phyloP scores from a whole-genome alignment of 1,140 invertebrate genomes.

The Musca domestica region DNA sequence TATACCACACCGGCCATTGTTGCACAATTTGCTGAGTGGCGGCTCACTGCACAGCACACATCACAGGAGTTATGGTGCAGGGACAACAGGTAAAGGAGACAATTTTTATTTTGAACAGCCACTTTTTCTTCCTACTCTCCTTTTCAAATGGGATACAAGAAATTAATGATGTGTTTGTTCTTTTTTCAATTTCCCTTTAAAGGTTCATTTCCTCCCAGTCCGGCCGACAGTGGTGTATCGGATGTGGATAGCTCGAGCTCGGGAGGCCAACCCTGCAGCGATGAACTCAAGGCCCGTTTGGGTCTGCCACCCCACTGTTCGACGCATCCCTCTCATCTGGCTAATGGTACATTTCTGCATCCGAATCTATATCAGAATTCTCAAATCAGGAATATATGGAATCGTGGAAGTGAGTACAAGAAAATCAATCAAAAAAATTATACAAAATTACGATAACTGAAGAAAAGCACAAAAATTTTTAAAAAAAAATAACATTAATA shows the following conservation, averaged over 20 bases:
- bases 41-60: slow-evolving; percentile 52
- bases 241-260: slow-evolving; percentile 94
- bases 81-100: slow-evolving; percentile 49
- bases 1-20: slow-evolving; percentile 50
- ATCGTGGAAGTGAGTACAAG: slow-evolving; percentile 50
- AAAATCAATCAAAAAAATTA: background rate
- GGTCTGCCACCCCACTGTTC: slow-evolving; percentile 55
- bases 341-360: slow-evolving; percentile 53
- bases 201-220: slow-evolving; percentile 93
- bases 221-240: slow-evolving; percentile 94
- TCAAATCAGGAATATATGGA: slow-evolving; percentile 53
- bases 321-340: slow-evolving; percentile 36
- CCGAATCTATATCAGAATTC: slow-evolving; percentile 54
- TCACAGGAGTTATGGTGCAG: slow-evolving; percentile 52
- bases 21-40: slow-evolving; percentile 52
- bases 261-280: slow-evolving; percentile 78
- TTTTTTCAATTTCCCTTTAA: slow-evolving; percentile 6
- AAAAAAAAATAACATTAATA: background rate
- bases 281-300: slow-evolving; percentile 80
- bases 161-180: background rate
- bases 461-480: too few relatives aligned
- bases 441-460: background rate
- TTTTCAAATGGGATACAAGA: background rate
- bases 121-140: background rate
- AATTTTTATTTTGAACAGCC: background rate